phyloP scores from a whole-genome alignment of 2,113 vertebrate species.

The Clarias magur region DNA sequence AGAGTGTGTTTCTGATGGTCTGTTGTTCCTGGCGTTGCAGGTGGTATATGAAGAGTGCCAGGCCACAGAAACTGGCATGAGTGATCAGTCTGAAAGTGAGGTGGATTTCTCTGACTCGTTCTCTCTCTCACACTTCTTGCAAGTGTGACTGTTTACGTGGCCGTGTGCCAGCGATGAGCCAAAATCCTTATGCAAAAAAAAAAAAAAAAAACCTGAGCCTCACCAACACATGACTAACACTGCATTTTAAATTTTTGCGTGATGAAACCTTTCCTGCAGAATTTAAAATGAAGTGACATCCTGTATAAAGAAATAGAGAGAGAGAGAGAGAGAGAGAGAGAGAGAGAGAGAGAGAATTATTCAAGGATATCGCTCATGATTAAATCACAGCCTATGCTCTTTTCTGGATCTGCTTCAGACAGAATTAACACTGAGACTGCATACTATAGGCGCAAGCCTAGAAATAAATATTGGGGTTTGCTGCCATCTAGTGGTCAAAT shows the following conservation, averaged over 20 bases:
- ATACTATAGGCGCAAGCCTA: too few species aligned
- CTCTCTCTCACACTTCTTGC: not conserved
- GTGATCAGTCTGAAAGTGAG: not conserved
- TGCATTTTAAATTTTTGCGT: not conserved
- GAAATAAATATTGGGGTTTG: not conserved
- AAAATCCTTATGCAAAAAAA: not conserved
- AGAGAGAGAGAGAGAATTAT: not conserved
- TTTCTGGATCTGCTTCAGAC: not conserved
- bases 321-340: not conserved
- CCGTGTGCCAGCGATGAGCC: not conserved
- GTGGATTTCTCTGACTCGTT: constrained; percentile 7
- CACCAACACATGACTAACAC: too few species aligned
- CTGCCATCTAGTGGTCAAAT: constrained; percentile 48
- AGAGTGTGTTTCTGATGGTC: constrained; percentile 10
- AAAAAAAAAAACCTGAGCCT: not conserved
- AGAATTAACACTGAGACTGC: not conserved
- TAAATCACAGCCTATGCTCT: not conserved
- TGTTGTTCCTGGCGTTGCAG: constrained; percentile 43
- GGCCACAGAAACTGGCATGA: constrained; percentile 13
- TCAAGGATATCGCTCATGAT: not conserved
- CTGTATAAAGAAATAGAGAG: not conserved
- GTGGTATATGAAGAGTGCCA: constrained; percentile 25
- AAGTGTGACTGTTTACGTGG: not conserved
- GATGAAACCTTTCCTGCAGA: not conserved
- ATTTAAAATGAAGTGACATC: not conserved